A percentile compares a stretch with the other conserved stretches of the same genome.
phyloP scores from a whole-genome alignment of 2,113 vertebrate genomes.

The Lagopus muta region DNA sequence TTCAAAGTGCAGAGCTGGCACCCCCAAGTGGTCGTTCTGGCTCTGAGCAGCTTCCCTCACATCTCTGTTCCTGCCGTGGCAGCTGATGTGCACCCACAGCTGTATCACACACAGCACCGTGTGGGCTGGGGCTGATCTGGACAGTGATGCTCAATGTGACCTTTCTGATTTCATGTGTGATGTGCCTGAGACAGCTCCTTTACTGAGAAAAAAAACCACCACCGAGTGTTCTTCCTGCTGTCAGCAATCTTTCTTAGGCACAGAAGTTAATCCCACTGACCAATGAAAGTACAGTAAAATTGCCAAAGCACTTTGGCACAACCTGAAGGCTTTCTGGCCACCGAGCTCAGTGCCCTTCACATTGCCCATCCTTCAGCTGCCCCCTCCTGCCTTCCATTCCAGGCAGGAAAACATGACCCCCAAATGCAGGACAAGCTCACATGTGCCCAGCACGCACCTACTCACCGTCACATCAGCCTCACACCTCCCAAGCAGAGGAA shows the following conservation, averaged over 20 bases:
- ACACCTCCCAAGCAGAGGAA: background rate
- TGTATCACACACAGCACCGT: background rate
- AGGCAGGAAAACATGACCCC: background rate
- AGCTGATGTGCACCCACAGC: no score
- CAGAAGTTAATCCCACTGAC: background rate
- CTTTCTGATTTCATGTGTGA: background rate
- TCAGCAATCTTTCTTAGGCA: accelerated
- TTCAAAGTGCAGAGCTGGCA: slow-evolving; percentile 46
- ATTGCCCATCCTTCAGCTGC: background rate
- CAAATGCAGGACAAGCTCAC: background rate
- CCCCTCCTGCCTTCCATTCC: background rate
- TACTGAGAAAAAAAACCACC: background rate
- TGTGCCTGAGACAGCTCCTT: background rate
- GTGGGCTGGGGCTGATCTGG: accelerated
- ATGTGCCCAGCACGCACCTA: background rate
- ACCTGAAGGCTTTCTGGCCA: background rate
- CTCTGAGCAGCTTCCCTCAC: background rate
- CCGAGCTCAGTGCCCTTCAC: background rate
- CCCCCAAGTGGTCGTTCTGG: slow-evolving; percentile 38
- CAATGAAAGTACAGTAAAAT: background rate
- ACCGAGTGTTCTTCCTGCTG: background rate
- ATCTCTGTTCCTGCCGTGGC: background rate
- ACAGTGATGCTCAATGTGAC: accelerated
- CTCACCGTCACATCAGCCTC: background rate
- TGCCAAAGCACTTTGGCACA: background rate